Evolutionary conservation across 2,113 vertebrate genomes (phyloP).

Genomic region (Dromiciops gliroides): DNA sequence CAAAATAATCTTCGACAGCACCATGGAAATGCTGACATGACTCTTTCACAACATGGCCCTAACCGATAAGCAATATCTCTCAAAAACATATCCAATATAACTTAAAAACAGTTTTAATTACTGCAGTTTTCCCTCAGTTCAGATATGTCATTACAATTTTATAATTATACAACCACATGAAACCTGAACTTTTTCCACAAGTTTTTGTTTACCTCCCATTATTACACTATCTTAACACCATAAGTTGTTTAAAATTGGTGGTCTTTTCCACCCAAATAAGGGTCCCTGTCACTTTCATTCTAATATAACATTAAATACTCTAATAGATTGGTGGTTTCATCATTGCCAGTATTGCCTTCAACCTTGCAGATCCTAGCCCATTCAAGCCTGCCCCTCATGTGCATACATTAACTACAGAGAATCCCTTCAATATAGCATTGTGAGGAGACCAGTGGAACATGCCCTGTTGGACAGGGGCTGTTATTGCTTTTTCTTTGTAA

Average conservation of each 20-base stretch:
- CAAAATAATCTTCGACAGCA: neutral
- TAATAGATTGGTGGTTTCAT: neutral
- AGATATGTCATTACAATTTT: neutral
- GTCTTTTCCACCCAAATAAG: neutral
- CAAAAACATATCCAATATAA: neutral
- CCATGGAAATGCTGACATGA: neutral
- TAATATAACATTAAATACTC: neutral
- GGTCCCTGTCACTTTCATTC: neutral
- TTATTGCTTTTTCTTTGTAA: neutral
- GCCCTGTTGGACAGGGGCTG: too few species aligned
- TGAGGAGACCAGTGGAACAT: neutral
- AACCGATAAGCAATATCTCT: neutral
- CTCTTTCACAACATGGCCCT: neutral
- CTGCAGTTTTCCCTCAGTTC: neutral
- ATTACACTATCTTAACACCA: neutral
- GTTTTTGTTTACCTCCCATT: neutral
- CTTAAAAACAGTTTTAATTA: neutral
- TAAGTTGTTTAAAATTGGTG: neutral
- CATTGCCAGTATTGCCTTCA: neutral
- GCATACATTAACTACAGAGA: neutral
- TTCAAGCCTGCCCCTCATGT: neutral
- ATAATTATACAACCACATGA: neutral
- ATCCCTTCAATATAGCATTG: neutral
- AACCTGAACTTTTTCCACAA: neutral
- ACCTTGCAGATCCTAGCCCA: neutral